Evolutionary conservation across 2,888 invertebrate species (phyloP).

Genomic region (Saturnia japonica): DNA sequence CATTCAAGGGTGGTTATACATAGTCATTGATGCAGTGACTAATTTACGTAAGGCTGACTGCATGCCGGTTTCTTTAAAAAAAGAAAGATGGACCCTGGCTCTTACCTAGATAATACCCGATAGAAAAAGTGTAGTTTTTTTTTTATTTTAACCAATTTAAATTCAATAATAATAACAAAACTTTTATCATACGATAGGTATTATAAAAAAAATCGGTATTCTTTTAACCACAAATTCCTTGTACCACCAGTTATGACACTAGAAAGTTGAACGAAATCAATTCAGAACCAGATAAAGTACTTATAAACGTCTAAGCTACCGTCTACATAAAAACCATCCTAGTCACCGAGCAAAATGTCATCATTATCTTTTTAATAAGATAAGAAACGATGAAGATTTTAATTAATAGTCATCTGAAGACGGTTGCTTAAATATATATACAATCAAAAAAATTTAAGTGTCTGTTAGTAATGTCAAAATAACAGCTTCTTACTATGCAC

Average conservation of each 20-base stretch:
- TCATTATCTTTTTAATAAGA: not conserved
- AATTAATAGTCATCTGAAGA: not conserved
- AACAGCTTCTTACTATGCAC: too few species aligned
- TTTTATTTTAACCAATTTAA: not conserved
- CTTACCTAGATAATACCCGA: not conserved
- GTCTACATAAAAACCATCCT: not conserved
- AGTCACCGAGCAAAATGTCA: not conserved
- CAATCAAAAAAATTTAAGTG: too few species aligned
- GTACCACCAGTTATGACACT: not conserved
- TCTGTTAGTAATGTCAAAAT: too few species aligned
- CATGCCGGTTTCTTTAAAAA: not conserved
- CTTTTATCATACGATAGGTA: not conserved
- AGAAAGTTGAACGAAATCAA: not conserved
- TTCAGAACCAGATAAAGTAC: not conserved
- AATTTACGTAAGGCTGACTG: not conserved
- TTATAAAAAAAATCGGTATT: not conserved
- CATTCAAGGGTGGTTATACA: too few species aligned
- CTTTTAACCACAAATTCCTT: not conserved
- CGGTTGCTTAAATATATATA: not conserved
- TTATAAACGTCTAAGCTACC: slow-evolving; percentile 3
- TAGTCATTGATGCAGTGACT: not conserved
- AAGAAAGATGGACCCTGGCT: not conserved
- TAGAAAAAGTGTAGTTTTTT: not conserved
- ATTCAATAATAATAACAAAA: not conserved
- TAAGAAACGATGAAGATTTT: not conserved